Conservation (phyloP, 2,888 invertebrate genomes). For the Parelbella ahira region DNA sequence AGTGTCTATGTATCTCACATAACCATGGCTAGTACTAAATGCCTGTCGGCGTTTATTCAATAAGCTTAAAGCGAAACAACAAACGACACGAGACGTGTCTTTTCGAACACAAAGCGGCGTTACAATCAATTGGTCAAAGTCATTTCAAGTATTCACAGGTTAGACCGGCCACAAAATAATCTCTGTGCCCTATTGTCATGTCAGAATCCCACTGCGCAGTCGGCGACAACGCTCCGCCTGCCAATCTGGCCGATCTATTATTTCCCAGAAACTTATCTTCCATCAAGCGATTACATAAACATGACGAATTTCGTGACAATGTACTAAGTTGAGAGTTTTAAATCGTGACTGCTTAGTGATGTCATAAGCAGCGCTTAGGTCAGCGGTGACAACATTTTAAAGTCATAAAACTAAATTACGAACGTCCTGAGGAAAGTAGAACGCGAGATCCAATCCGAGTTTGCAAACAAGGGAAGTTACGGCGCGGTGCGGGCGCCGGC, state of each 20-base stretch:
- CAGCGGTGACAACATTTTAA: constrained; percentile 64
- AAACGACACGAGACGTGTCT: constrained; percentile 18
- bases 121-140: constrained; percentile 76
- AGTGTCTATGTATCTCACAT: no score
- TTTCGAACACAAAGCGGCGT: constrained; percentile 51
- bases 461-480: constrained; percentile 79
- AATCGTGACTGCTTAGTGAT: constrained; percentile 37
- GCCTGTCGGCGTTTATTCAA: constrained; percentile 36
- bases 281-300: constrained; percentile 21
- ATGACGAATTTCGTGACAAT: constrained; percentile 21
- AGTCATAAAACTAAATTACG: constrained; percentile 77
- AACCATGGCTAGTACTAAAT: constrained; percentile 35
- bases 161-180: constrained; percentile 46
- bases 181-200: constrained; percentile 57
- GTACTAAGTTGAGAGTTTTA: neutral
- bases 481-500: constrained; percentile 48
- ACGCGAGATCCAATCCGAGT: constrained; percentile 77
- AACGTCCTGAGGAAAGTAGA: constrained; percentile 73
- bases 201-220: constrained; percentile 63
- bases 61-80: constrained; percentile 21
- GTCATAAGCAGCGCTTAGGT: constrained; percentile 48
- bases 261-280: constrained; percentile 40
- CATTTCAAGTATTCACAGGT: constrained; percentile 57
- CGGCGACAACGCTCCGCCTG: constrained; percentile 50
- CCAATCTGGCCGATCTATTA: constrained; percentile 41